Base-by-base conservation (phyloP, 2,888 invertebrate species). In the Sinentomon sp. region DNA sequence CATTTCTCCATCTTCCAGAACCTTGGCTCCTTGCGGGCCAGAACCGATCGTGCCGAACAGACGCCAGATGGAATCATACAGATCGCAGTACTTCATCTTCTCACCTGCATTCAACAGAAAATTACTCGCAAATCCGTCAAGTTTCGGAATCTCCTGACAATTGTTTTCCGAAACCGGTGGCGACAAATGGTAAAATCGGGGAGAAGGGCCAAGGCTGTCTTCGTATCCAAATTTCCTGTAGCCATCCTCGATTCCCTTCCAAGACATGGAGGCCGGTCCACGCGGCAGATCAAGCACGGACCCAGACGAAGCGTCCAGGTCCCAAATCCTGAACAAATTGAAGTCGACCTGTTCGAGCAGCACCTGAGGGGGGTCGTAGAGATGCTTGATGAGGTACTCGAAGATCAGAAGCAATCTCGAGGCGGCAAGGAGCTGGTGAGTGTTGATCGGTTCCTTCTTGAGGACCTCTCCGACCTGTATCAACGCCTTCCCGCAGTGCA, bases 301-400 rank as follows among this genome's bases (percentile, higher is more conserved):
- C 13, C 27, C 26, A 14, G 28, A 31, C 1, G 66, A 61, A 39
- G 61, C 57, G 53, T 57, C 37, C 56, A 58, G 0, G 53, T 38
- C 5, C 53, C 39, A 43, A 61, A 63, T 43, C 62, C 61, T 68
- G 42, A 77, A 74, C 30, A 78, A 54, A 54, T 77, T 77, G 66
- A 73, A 74, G 46, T 76, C 72, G 19, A 71, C 68, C 66, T 83
- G 83, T 52, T 80, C 78, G 24, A 83, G 56, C 32, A 87, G 56
- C 13, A 67, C 66, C 14, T 77, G 67, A 1, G 85, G 85, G 0
- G 87, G 82, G 49, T 87, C 87, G 48, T 92, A 92, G 23, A 92
- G 61, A 57, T 87, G 82, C 49, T 80, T 75, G 70, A 92, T 78
- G 40, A 92, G 66, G 49, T 92, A 92, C 50, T 92, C 92, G 40